phyloP scores from a whole-genome alignment of 2,888 invertebrate genomes.

The Pardosa pseudoannulata region DNA sequence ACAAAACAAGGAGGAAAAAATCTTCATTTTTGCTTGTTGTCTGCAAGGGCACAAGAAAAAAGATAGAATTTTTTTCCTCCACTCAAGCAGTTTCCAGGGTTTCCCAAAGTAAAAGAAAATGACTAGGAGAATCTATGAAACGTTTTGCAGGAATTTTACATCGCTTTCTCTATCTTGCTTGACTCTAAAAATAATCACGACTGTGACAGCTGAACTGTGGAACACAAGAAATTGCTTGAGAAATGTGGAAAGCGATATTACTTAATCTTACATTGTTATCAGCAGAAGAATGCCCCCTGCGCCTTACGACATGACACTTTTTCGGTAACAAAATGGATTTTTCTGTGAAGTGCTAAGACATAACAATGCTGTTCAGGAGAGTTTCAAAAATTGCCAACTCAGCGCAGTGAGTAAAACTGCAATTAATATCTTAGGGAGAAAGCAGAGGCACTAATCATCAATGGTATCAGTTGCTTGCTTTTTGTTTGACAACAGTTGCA shows the following conservation, averaged over 20 bases:
- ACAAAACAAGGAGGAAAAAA: slow-evolving; percentile 14
- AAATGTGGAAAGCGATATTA: neutral
- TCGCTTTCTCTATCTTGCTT: slow-evolving; percentile 25
- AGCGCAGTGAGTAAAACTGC: no score
- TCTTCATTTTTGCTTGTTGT: neutral
- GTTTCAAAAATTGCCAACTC: no score
- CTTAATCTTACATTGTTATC: neutral
- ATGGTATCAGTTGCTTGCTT: no score
- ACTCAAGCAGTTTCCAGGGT: neutral
- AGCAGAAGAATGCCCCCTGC: no score
- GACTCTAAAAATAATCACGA: slow-evolving; percentile 31
- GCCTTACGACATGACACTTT: no score
- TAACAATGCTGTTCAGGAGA: no score
- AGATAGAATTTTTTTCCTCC: slow-evolving; percentile 2
- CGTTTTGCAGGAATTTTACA: slow-evolving; percentile 38
- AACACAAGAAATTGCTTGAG: neutral
- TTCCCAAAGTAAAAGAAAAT: slow-evolving; percentile 58
- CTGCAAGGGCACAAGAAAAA: neutral
- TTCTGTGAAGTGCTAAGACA: no score
- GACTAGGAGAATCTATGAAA: slow-evolving; percentile 16
- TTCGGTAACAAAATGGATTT: no score
- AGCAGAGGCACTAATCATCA: no score
- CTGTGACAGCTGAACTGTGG: neutral
- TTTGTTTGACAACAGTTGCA: no score
- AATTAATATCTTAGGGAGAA: no score